Percentiles rank a stretch among this genome's conserved stretches.
Evolutionary conservation across 2,113 vertebrate species (phyloP).

Genomic region (Ailuropoda melanoleuca): DNA sequence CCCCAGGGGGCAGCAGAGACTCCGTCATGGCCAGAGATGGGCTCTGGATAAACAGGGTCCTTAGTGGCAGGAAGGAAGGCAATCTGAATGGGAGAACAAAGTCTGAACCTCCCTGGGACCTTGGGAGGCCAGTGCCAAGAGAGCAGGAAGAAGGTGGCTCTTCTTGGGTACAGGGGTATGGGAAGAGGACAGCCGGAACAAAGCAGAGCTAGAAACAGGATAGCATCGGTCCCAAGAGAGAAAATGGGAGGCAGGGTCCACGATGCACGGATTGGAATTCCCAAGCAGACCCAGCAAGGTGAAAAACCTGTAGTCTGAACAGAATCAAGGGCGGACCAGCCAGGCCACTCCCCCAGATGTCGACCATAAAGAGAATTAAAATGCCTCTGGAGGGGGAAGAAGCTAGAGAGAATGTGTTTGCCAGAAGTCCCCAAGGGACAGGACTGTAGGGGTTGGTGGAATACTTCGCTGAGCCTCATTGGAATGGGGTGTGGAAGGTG

Average conservation of each 20-base stretch:
- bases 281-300: not conserved
- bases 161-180: not conserved
- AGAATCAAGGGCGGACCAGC: not conserved
- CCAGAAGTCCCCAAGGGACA: not conserved
- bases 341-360: not conserved
- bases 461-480: not conserved
- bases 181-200: not conserved
- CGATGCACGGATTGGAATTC: not conserved
- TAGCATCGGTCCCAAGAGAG: not conserved
- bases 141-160: not conserved
- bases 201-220: not conserved
- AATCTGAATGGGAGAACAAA: not conserved
- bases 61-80: not conserved
- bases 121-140: not conserved
- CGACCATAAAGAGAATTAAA: not conserved
- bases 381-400: not conserved
- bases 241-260: not conserved
- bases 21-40: not conserved
- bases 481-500: fast-evolving
- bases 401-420: not conserved
- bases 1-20: slow-evolving; percentile 69
- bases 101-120: not conserved
- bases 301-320: not conserved
- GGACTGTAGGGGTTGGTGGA: not conserved
- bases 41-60: not conserved